These are phyloP conservation scores for Coelinius sp. DNA, from an alignment of 2,888 invertebrate species.

Conservation along the genomic window DNA sequence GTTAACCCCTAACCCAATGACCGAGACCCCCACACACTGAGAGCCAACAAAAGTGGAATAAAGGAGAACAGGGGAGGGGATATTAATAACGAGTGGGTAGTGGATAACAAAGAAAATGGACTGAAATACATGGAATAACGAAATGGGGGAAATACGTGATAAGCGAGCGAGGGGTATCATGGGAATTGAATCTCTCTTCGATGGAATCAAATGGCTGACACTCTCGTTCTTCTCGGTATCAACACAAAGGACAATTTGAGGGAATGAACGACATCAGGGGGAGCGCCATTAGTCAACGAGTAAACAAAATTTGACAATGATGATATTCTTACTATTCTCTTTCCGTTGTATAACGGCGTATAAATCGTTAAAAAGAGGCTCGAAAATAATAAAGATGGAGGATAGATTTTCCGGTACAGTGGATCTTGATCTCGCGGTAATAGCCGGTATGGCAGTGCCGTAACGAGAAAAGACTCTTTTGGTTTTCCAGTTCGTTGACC, in stretches of 20 bases:
- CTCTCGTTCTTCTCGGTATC: not conserved
- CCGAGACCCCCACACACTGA: not conserved
- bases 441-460: slow-evolving; percentile 52
- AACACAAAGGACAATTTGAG: slow-evolving; percentile 37
- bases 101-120: slow-evolving; percentile 16
- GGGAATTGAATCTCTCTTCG: not conserved
- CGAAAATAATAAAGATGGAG: slow-evolving; percentile 24
- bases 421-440: slow-evolving; percentile 7
- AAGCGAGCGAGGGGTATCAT: not conserved
- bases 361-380: slow-evolving; percentile 19
- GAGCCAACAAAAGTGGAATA: not conserved
- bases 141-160: not conserved
- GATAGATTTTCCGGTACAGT: slow-evolving; percentile 20
- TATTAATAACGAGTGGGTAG: slow-evolving; percentile 11
- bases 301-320: slow-evolving; percentile 39
- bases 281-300: slow-evolving; percentile 41
- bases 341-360: slow-evolving; percentile 40
- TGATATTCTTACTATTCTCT: slow-evolving; percentile 36
- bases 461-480: slow-evolving; percentile 51
- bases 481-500: slow-evolving; percentile 69
- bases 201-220: slow-evolving; percentile 1
- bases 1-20: slow-evolving; percentile 22
- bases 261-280: not conserved
- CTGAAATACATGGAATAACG: not conserved
- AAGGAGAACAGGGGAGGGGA: not conserved